A percentile compares a stretch with the other conserved stretches of the same genome.
These are phyloP conservation scores for Euplagia quadripunctaria DNA, from an alignment of 2,888 invertebrate genomes.

Conservation along the genomic window DNA sequence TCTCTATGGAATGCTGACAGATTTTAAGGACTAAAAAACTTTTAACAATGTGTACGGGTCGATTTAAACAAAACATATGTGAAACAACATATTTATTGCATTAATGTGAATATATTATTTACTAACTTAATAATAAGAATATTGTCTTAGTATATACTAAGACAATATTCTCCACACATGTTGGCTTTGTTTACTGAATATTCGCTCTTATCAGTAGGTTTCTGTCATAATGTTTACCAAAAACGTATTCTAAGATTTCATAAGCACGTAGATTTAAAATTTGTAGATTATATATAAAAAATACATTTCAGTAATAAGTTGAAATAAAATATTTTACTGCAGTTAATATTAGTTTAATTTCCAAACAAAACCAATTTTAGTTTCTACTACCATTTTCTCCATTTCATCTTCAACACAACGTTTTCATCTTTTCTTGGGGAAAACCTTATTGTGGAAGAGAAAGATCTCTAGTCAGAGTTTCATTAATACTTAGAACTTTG, in stretches of 20 bases:
- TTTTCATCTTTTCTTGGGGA: too few relatives aligned
- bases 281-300: neutral
- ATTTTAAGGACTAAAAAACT: too few relatives aligned
- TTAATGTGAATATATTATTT: neutral
- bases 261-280: neutral
- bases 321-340: neutral
- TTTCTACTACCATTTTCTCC: neutral
- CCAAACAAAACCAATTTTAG: neutral
- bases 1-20: too few relatives aligned
- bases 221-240: slow-evolving; percentile 3
- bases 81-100: neutral
- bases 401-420: too few relatives aligned
- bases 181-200: neutral
- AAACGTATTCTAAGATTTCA: neutral
- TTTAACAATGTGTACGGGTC: neutral
- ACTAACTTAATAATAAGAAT: neutral
- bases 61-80: neutral
- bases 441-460: too few relatives aligned
- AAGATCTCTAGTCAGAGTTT: too few relatives aligned
- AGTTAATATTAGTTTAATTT: too few relatives aligned
- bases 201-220: neutral
- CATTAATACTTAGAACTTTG: too few relatives aligned
- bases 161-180: neutral
- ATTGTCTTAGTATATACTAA: too few relatives aligned
- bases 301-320: neutral